phyloP scores from a whole-genome alignment of 2,888 invertebrate genomes.

The Chironomus tentans region DNA sequence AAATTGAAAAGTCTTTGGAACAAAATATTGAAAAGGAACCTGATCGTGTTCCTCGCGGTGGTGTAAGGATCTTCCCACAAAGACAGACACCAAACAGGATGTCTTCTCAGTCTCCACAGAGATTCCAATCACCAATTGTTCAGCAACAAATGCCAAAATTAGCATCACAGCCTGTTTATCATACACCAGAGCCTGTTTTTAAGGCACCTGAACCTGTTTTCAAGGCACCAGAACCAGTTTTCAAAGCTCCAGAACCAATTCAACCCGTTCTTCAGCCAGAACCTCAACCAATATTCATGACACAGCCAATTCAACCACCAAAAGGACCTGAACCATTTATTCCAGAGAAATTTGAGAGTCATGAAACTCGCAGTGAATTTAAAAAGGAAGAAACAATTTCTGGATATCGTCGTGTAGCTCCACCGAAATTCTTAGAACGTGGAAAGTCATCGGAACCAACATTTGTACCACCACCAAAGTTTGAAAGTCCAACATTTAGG shows the following conservation, averaged over 20 bases:
- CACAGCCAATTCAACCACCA: not conserved
- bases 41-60: slow-evolving; percentile 46
- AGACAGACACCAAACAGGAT: slow-evolving; percentile 32
- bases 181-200: slow-evolving; percentile 28
- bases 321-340: not conserved
- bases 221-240: not conserved
- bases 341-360: not conserved
- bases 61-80: slow-evolving; percentile 48
- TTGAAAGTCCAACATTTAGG: slow-evolving; percentile 30
- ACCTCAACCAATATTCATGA: not conserved
- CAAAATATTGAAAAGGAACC: slow-evolving; percentile 46
- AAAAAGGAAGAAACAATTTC: slow-evolving; percentile 33
- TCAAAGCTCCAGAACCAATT: not conserved
- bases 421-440: slow-evolving; percentile 43
- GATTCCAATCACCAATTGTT: slow-evolving; percentile 37
- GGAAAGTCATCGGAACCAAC: slow-evolving; percentile 48
- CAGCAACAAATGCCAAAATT: slow-evolving; percentile 34
- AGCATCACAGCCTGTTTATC: slow-evolving; percentile 30
- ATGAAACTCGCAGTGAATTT: not conserved
- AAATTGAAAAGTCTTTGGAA: slow-evolving; percentile 48
- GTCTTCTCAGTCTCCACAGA: slow-evolving; percentile 40
- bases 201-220: not conserved
- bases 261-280: not conserved
- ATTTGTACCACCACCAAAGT: slow-evolving; percentile 42
- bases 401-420: slow-evolving; percentile 46